Evolutionary conservation across 2,888 invertebrate species (phyloP).

Genomic region (Lamellibrachia satsuma): DNA sequence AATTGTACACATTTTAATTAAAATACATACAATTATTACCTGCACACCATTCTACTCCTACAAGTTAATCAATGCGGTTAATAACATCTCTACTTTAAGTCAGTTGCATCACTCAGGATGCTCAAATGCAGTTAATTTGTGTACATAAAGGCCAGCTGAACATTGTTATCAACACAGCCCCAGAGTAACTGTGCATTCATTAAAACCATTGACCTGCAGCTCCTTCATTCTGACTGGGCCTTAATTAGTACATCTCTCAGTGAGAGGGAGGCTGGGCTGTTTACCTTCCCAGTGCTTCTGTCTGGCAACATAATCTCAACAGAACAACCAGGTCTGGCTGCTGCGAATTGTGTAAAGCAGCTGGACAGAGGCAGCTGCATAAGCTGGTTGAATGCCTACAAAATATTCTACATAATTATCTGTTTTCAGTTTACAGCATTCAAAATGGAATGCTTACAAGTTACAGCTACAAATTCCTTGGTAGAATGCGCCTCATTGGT

Average conservation of each 20-base stretch:
- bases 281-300: neutral
- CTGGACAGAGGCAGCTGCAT: neutral
- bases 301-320: neutral
- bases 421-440: neutral
- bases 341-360: neutral
- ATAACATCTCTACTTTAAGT: neutral
- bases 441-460: neutral
- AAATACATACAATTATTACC: too few relatives aligned
- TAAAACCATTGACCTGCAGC: conserved; percentile 4
- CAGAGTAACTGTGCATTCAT: neutral
- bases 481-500: neutral
- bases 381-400: neutral
- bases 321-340: neutral
- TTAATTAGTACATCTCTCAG: neutral
- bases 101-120: neutral
- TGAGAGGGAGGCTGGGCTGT: neutral
- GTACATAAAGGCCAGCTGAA: neutral
- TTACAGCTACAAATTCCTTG: neutral
- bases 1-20: too few relatives aligned
- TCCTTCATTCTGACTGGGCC: neutral
- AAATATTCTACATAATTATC: neutral
- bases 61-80: neutral
- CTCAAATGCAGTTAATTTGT: conserved; percentile 4
- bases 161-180: neutral
- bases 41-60: neutral